Base-by-base conservation (phyloP, 2,113 vertebrate genomes). In the Tretioscincus oriximinensis region DNA sequence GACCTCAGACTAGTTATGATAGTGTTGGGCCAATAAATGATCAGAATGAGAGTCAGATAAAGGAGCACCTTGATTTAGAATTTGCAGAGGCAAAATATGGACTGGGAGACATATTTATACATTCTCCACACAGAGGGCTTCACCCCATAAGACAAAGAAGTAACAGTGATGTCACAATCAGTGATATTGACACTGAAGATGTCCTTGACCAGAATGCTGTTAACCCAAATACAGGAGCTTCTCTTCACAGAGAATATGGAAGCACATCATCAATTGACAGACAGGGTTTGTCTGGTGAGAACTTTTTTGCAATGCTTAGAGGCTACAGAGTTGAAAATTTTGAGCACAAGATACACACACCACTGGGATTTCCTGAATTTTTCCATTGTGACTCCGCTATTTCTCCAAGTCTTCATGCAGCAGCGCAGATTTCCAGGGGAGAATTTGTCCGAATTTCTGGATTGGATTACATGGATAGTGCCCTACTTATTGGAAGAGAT, bases 111-210 rank as follows among this genome's bases (percentile, higher is more conserved):
- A 93, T 98, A 82, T 95, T 98, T 31, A 94, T 95, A 85, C 96
- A 95, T 83, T 98, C 98, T 1, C 96, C 97, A 0, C 94, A 97
- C 35, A 97, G 97, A 80, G 95, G 95, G 11, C 96, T 99, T 65
- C 96, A 99, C 90, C 97, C 98, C 4, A 97, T 99, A 87, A 93
- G 98, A 7, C 98, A 99, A 61, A 95, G 98, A 84, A 99, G 98
- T 93, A 99, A 99, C 91, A 99, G 98, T 1, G 98, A 99, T 31
- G 98, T 99, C 73, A 99, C 98, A 71, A 99, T 99, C 88, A 99
- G 98, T 9, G 98, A 99, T 89, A 98, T 99, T 0, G 98, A 99
- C 85, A 92, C 96, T 0, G 98, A 99, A 85, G 98, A 99, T 60
- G 93, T 97, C 67, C 92, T 98, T 88, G 97, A 99, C 93, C 97